Evolutionary conservation across 1,140 invertebrate genomes (phyloP).

Genomic region (Drosophila auraria): DNA sequence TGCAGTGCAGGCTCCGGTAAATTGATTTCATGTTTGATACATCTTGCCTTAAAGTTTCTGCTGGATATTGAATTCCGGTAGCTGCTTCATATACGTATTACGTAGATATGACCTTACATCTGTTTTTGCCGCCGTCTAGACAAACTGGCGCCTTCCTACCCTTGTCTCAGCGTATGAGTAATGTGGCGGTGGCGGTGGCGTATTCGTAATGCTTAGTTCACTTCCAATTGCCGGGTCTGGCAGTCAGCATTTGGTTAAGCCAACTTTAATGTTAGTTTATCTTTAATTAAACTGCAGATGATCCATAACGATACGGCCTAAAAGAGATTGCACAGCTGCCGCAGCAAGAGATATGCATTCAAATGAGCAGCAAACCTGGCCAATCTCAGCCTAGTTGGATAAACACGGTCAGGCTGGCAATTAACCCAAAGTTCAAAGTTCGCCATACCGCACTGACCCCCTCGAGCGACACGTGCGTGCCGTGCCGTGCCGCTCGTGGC

Average conservation of each 20-base stretch:
- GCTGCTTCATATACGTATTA: too few species aligned
- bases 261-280: not conserved
- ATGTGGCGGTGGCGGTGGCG: constrained; percentile 42
- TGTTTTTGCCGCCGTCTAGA: constrained; percentile 68
- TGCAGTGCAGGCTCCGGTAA: constrained; percentile 43
- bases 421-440: constrained; percentile 84
- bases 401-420: constrained; percentile 56
- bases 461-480: constrained; percentile 42
- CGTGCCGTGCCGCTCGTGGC: constrained; percentile 15
- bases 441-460: constrained; percentile 44
- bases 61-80: not conserved
- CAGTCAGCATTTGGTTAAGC: too few species aligned
- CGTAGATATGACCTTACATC: not conserved
- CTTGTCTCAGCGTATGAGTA: constrained; percentile 62
- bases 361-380: not conserved
- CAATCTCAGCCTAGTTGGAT: constrained; percentile 6
- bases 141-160: constrained; percentile 57
- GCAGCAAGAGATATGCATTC: not conserved
- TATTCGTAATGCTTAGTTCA: constrained; percentile 61
- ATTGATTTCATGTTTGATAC: constrained; percentile 57
- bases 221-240: not conserved
- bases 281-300: constrained; percentile 4
- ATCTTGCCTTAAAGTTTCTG: constrained; percentile 37
- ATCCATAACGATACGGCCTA: not conserved
- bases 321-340: constrained; percentile 10